Percentiles rank a stretch among this genome's conserved stretches.
Evolutionary conservation across 2,888 invertebrate genomes (phyloP).

Genomic region (Disparrhopalites patrizii): DNA sequence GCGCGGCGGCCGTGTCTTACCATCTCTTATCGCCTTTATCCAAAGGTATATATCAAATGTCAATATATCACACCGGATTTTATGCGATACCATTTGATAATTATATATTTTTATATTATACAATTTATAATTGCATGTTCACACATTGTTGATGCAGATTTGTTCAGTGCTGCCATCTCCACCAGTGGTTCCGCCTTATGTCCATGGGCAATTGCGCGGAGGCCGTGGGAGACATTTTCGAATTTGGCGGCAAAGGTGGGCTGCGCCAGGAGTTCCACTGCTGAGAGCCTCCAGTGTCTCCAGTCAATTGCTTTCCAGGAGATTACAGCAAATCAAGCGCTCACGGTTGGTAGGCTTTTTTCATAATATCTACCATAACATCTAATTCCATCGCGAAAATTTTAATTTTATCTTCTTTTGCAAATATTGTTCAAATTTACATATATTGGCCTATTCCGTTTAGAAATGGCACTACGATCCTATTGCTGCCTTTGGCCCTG

Average conservation of each 20-base stretch:
- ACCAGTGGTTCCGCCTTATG: neutral
- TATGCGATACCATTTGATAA: no score
- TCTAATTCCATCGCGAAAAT: no score
- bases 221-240: neutral
- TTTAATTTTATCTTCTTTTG: neutral
- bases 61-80: no score
- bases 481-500: conserved; percentile 21
- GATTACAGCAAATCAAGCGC: neutral
- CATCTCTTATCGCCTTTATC: conserved; percentile 17
- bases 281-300: neutral
- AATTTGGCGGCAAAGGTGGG: neutral
- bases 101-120: no score
- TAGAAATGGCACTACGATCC: conserved; percentile 18
- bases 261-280: neutral
- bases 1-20: neutral
- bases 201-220: conserved; percentile 9
- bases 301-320: neutral
- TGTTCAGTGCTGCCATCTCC: conserved; percentile 5
- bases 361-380: neutral
- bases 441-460: no score
- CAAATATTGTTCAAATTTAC: neutral
- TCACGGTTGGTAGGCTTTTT: neutral
- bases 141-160: no score
- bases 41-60: no score
- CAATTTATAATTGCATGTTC: no score